Conservation (phyloP, 2,888 invertebrate genomes). For the Thysanoteuthis rhombus region DNA sequence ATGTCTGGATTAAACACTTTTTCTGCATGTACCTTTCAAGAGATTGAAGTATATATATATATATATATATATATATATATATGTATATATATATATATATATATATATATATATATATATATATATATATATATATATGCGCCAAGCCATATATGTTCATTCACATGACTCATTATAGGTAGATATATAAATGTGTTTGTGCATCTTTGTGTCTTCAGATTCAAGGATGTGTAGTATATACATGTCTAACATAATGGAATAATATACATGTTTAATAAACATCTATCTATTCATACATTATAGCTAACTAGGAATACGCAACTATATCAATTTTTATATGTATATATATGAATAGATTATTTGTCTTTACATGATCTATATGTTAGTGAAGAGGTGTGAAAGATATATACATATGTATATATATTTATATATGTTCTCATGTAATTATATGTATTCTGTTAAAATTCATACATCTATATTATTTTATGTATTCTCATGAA, state of each 20-base stretch:
- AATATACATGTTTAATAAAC: background rate
- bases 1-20: conserved; percentile 12
- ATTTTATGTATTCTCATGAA: no score
- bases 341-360: no score
- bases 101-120: background rate
- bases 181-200: background rate
- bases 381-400: no score
- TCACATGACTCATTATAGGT: background rate
- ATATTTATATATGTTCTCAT: no score
- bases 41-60: background rate
- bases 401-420: no score
- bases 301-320: no score
- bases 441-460: no score
- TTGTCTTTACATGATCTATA: no score
- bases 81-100: background rate
- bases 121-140: background rate
- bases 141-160: background rate
- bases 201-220: background rate
- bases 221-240: background rate
- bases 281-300: background rate
- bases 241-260: background rate
- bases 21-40: background rate
- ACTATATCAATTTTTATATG: no score
- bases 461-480: no score
- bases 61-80: background rate